Percentiles rank a stretch among this genome's conserved stretches.
Evolutionary conservation across 2,888 invertebrate genomes (phyloP).

Genomic region (Metopia argyrocephala): DNA sequence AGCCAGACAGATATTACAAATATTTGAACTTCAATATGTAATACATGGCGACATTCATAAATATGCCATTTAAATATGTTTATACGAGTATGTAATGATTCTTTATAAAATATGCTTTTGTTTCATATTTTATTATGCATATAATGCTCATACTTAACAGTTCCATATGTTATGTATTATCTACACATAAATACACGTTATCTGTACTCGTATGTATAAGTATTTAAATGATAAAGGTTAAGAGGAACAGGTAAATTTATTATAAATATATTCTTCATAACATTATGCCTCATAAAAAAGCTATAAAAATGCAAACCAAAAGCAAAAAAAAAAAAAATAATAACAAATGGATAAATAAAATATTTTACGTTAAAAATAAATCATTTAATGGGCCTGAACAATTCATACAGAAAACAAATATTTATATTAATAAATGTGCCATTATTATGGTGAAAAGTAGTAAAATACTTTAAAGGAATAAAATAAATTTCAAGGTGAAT

Average conservation of each 20-base stretch:
- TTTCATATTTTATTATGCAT: slow-evolving; percentile 25
- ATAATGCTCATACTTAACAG: no score
- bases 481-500: slow-evolving; percentile 27
- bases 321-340: background rate
- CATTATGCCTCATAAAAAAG: slow-evolving; percentile 47
- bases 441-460: slow-evolving; percentile 20
- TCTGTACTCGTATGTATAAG: background rate
- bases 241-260: slow-evolving; percentile 57
- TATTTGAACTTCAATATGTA: background rate
- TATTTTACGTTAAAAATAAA: slow-evolving; percentile 46
- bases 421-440: slow-evolving; percentile 45
- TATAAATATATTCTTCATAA: slow-evolving; percentile 19
- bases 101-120: background rate
- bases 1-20: slow-evolving; percentile 1
- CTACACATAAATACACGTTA: background rate
- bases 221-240: slow-evolving; percentile 41
- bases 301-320: slow-evolving; percentile 41
- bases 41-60: no score
- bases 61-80: background rate
- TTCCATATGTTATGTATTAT: background rate
- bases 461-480: background rate
- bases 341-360: slow-evolving; percentile 25
- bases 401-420: slow-evolving; percentile 14
- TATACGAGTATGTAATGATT: background rate
- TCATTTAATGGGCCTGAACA: slow-evolving; percentile 50